phyloP scores from a whole-genome alignment of 1,140 invertebrate species.

The Drosophila prosaltans region DNA sequence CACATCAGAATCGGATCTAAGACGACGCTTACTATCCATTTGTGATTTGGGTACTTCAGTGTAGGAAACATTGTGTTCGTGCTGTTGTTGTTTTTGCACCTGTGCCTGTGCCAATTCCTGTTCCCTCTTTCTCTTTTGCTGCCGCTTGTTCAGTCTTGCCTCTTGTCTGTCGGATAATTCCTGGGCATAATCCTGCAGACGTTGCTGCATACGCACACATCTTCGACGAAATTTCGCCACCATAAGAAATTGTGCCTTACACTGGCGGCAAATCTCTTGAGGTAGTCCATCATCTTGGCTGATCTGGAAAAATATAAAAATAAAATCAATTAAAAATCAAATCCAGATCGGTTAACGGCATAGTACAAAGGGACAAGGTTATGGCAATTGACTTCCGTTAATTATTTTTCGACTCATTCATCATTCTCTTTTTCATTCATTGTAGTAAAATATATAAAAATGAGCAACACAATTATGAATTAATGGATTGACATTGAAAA shows the following conservation, averaged over 20 bases:
- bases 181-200: slow-evolving; percentile 55
- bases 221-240: slow-evolving; percentile 76
- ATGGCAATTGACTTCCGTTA: neutral
- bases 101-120: neutral
- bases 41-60: slow-evolving; percentile 27
- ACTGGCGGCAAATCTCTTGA: slow-evolving; percentile 75
- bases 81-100: neutral
- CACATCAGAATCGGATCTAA: slow-evolving; percentile 29
- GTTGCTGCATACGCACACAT: slow-evolving; percentile 70
- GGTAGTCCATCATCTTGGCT: slow-evolving; percentile 72
- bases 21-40: slow-evolving; percentile 50
- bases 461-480: slow-evolving; percentile 42
- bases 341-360: neutral
- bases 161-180: slow-evolving; percentile 45
- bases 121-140: slow-evolving; percentile 16
- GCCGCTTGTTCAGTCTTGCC: slow-evolving; percentile 27
- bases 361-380: neutral
- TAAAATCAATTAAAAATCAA: slow-evolving; percentile 7
- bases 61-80: slow-evolving; percentile 4
- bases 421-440: slow-evolving; percentile 7
- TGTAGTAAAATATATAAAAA: neutral
- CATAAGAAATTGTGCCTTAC: slow-evolving; percentile 76
- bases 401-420: neutral
- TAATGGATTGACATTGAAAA: slow-evolving; percentile 62
- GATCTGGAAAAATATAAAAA: slow-evolving; percentile 51